Evolutionary conservation across 2,888 invertebrate genomes (phyloP), one percentile per base, ranked within the genome.

Genomic region (Yponomeuta evonymella): DNA sequence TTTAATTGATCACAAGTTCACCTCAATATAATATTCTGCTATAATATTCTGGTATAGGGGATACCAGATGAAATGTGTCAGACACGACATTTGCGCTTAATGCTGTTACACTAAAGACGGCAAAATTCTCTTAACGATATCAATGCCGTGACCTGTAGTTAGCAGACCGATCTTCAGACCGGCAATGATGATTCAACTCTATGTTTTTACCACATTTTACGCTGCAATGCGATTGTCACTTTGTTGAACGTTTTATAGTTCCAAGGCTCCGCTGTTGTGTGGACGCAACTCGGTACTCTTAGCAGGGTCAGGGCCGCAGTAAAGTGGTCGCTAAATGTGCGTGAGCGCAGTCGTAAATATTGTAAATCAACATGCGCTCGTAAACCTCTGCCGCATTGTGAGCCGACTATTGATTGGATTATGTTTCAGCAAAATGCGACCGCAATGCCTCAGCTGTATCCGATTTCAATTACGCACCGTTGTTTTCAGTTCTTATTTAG

Each of bases 351-450:
- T 87, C 87, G 84, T 86, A 86, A 88, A 89, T 83, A 77, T 78
- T 83, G 83, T 86, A 85, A 87, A 87, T 87, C 85, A 84, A 75
- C 72, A 76, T 79, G 51, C 79, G 80, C 75, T 81, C 82, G 85
- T 87, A 84, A 85, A 83, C 79, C 77, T 76, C 77, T 15, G 83
- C 84, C 86, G 81, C 83, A 83, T 79, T 83, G 82, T 83, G 79
- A 75, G 81, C 82, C 83, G 81, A 81, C 80, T 87, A 88, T 88
- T 83, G 86, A 88, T 87, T 87, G 82, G 79, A 82, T 83, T 81
- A 83, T 78, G 78, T 76, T 75, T 75, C 75, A 73, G 76, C 76
- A 79, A 79, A 81, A 80, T 78, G 78, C 77, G 78, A 81, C 82
- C 85, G 81, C 81, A 80, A 73, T 74, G 78, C 76, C 76, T 72